Conservation (phyloP, 2,113 vertebrate genomes). For the Pseudorasbora parva region DNA sequence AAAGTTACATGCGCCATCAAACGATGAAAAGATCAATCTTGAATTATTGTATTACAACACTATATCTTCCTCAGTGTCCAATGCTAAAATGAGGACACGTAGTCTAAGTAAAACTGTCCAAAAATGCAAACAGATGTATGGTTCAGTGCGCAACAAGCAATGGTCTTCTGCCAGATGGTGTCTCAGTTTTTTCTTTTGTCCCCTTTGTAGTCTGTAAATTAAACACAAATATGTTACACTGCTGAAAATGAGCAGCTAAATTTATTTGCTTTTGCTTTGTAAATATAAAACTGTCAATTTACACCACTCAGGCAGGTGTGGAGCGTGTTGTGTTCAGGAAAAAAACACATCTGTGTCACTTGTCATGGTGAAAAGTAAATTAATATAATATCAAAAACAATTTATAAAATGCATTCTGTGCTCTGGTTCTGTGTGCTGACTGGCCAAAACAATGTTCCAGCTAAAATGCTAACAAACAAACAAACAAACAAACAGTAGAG, state of each 20-base stretch:
- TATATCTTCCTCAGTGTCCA: neutral
- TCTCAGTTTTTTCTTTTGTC: conserved; percentile 27
- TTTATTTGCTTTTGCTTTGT: conserved; percentile 40
- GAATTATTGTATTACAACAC: neutral
- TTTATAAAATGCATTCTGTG: neutral
- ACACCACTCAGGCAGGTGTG: conserved; percentile 28
- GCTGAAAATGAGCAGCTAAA: conserved; percentile 27
- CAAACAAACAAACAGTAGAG: neutral
- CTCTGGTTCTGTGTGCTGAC: neutral
- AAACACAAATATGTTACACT: conserved; percentile 41
- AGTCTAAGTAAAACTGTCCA: neutral
- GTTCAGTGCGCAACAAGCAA: conserved; percentile 2
- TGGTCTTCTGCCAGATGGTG: conserved; percentile 32
- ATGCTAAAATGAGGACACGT: neutral
- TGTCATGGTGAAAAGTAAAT: neutral
- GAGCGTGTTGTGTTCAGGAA: neutral
- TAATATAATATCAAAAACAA: neutral
- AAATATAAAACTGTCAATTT: conserved; percentile 38
- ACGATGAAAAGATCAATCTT: neutral
- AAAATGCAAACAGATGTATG: neutral
- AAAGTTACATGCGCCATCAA: conserved; percentile 4
- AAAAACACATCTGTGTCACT: conserved; percentile 13
- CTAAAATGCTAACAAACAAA: neutral
- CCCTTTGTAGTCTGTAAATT: conserved; percentile 37
- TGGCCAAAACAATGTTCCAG: neutral